Conservation (phyloP, 1,140 invertebrate species). For the Tetramorium parvispinum region DNA sequence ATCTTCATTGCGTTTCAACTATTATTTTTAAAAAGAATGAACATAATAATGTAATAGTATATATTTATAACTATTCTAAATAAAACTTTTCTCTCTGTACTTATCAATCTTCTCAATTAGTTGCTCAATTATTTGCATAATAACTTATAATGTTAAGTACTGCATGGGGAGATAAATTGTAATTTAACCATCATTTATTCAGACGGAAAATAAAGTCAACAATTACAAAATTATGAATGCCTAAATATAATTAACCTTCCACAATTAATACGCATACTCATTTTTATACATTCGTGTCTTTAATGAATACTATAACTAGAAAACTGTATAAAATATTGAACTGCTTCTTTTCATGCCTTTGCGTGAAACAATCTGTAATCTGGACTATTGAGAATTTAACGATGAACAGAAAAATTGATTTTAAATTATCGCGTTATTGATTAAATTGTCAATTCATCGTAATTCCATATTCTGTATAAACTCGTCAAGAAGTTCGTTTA, state of each 20-base stretch:
- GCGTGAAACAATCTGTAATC: slow-evolving; percentile 15
- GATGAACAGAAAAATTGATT: slow-evolving; percentile 19
- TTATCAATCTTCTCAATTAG: slow-evolving; percentile 6
- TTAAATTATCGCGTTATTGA: not conserved
- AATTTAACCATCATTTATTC: slow-evolving; percentile 78
- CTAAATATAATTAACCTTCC: slow-evolving; percentile 48
- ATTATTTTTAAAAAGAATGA: not conserved
- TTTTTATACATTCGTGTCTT: slow-evolving; percentile 74
- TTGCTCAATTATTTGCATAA: slow-evolving; percentile 3
- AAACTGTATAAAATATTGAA: slow-evolving; percentile 61
- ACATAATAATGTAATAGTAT: not conserved
- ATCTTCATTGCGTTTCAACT: not conserved
- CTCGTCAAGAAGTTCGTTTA: slow-evolving; percentile 32
- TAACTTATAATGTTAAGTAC: slow-evolving; percentile 2
- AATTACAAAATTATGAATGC: slow-evolving; percentile 73
- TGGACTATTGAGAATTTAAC: not conserved
- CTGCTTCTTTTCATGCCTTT: not conserved
- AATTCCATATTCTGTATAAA: slow-evolving; percentile 40
- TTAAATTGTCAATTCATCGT: not conserved
- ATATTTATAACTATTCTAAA: slow-evolving; percentile 36
- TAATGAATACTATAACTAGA: slow-evolving; percentile 51
- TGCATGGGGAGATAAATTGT: not conserved
- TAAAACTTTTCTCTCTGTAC: slow-evolving; percentile 10
- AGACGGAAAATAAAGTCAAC: slow-evolving; percentile 77
- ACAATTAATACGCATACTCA: slow-evolving; percentile 62